Base-by-base conservation (phyloP, 2,113 vertebrate genomes). In the Sander lucioperca region DNA sequence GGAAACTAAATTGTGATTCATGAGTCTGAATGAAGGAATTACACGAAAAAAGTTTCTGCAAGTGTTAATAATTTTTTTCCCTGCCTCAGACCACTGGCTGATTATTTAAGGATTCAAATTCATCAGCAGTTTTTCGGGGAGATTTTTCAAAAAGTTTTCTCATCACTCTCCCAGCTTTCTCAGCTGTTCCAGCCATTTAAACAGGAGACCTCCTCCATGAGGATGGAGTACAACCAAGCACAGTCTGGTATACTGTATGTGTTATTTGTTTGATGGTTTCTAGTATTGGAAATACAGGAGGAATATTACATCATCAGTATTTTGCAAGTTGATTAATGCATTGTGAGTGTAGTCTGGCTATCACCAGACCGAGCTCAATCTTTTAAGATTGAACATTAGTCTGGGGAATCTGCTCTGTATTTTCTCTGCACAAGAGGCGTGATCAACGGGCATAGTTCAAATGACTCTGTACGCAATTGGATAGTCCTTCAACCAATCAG, bases 141-240 rank as follows among this genome's bases (percentile, higher is more conserved):
- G 25, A 58, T 64, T 18, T 53, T 19, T 53, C 53, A 33, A 5
- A 19, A 27, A 10, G 4, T 70, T 73, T 80, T 39, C 11, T 50
- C 2, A 30, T 76, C 56, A 39, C 39, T 73, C 33, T 58, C 66
- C 68, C 74, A 21, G 6, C 74, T 80, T 77, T 54, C 51, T 77
- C 75, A 77, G 70, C 83, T 83, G 68, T 63, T 74, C 16, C 23
- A 65, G 68, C 16, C 70, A 62, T 83, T 84, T 79, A 3, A 67
- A 51, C 16, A 57, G 61, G 45, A 77, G 63, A 68, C 39, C 39
- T 11, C 39, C 39, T 11, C 9, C 39, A 70, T 50, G n/a, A 79
- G 67, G 51, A 51, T 9, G 45, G 30, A 21, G 45, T 58, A 48
- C 45, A 45, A 56, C 43, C 13, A 13, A 56, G 16, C 1, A 1